Percentiles rank a stretch among this genome's conserved stretches.
Evolutionary conservation across 2,113 vertebrate species (phyloP).

Genomic region (Gracilinanus agilis): DNA sequence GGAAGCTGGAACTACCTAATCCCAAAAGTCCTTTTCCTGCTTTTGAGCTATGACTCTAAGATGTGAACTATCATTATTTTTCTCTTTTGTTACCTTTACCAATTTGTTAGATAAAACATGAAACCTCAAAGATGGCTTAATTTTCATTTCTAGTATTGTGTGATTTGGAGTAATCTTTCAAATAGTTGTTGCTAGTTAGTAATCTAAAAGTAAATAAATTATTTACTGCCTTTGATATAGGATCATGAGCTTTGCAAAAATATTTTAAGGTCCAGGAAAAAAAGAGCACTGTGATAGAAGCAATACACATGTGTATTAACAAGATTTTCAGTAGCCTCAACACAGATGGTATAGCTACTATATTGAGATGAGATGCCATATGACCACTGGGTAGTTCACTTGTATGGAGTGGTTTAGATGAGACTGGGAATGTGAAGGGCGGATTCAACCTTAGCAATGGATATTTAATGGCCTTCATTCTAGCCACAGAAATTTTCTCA

Average conservation of each 20-base stretch:
- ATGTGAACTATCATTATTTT: neutral
- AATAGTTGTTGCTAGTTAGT: neutral
- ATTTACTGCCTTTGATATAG: neutral
- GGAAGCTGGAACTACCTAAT: neutral
- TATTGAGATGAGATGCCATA: neutral
- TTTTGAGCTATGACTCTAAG: neutral
- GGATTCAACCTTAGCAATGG: neutral
- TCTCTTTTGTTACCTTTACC: neutral
- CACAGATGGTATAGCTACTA: neutral
- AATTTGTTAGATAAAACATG: neutral
- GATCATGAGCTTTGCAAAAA: constrained; percentile 28
- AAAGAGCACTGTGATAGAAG: constrained; percentile 4
- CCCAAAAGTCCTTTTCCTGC: neutral
- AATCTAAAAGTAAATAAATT: neutral
- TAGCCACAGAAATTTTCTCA: constrained; percentile 28
- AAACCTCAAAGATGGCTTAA: neutral
- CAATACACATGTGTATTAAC: neutral
- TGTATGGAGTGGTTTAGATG: constrained; percentile 38
- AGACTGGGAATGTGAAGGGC: neutral
- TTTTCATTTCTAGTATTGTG: neutral
- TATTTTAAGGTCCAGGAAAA: constrained; percentile 23
- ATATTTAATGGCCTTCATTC: neutral
- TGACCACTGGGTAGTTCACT: neutral
- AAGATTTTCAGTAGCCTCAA: constrained; percentile 17
- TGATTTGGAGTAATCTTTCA: neutral